Conservation (phyloP, 2,888 invertebrate species). For the Rhagium mordax region DNA sequence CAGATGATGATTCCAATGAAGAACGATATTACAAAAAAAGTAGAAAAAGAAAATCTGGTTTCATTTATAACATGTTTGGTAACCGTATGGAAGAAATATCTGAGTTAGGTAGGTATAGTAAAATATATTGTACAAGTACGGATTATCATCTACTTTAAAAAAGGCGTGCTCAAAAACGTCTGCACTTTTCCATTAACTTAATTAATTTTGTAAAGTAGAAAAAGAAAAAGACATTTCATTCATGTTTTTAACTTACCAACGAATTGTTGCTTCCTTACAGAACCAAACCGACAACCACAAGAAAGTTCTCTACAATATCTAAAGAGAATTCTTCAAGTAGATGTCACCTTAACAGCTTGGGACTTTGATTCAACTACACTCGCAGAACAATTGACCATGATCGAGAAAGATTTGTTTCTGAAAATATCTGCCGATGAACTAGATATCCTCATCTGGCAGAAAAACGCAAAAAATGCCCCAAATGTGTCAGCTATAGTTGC, state of each 20-base stretch:
- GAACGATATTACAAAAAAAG: constrained; percentile 42
- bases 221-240: not conserved
- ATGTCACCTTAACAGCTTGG: constrained; percentile 70
- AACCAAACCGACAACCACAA: constrained; percentile 42
- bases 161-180: no score
- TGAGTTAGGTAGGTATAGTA: constrained; percentile 38
- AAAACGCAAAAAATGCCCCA: constrained; percentile 70
- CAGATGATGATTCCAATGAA: constrained; percentile 51
- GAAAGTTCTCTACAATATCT: constrained; percentile 65
- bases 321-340: constrained; percentile 67
- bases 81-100: constrained; percentile 43
- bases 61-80: constrained; percentile 52
- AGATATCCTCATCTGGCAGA: constrained; percentile 68
- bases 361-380: constrained; percentile 73
- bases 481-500: constrained; percentile 72
- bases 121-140: not conserved
- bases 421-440: constrained; percentile 70
- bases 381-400: constrained; percentile 72
- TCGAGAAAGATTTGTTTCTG: constrained; percentile 72
- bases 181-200: no score
- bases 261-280: constrained; percentile 18
- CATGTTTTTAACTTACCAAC: not conserved
- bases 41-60: constrained; percentile 47
- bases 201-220: no score
- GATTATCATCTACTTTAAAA: no score